Evolutionary conservation across 2,113 vertebrate genomes (phyloP), one percentile per base, ranked within the genome.

Genomic region (Corydoras sp.): DNA sequence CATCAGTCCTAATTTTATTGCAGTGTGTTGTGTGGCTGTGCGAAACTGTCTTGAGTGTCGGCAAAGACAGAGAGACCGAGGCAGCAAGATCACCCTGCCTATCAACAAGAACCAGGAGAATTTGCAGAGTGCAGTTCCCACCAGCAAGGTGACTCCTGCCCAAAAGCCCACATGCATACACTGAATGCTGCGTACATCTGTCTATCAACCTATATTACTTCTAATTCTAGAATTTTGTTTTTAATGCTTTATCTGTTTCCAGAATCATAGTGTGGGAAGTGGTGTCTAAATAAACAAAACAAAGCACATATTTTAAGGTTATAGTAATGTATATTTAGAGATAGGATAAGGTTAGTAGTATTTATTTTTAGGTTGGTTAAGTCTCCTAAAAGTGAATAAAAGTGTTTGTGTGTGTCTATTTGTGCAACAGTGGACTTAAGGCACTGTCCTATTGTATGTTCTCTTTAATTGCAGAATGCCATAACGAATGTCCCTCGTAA

Each of bases 21-120:
- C 81, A 98, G 96, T 98, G 74, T 99, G 97, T 58, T 99, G 97
- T 73, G 96, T 99, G 80, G 95, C 96, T 53, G 97, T 99, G 75
- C 91, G 97, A 80, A 99, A 97, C 85, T 99, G 97, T 86, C 87
- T 98, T 77, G 96, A 98, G 77, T 98, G 96, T 80, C 90, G 97
- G 31, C 96, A 98, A 72, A 91, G 96, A 55, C 96, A 98, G 80
- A 92, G 96, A 78, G 95, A 97, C 68, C 87, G 95, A n/a, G 90
- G 90, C 50, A 92, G 84, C 81, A 99, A 95, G 82, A 85, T 91
- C 0, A 91, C 92, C 0, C 83, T 95, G 76, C 89, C 91, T 75
- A 87, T 90, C 77, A 92, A 89, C 83, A 98, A 97, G 84, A 87
- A 92, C 31, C 95, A 92, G 84, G 97, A 99, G 6, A 91, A 83